phyloP scores from a whole-genome alignment of 2,113 vertebrate genomes.

The Agelaius phoeniceus region DNA sequence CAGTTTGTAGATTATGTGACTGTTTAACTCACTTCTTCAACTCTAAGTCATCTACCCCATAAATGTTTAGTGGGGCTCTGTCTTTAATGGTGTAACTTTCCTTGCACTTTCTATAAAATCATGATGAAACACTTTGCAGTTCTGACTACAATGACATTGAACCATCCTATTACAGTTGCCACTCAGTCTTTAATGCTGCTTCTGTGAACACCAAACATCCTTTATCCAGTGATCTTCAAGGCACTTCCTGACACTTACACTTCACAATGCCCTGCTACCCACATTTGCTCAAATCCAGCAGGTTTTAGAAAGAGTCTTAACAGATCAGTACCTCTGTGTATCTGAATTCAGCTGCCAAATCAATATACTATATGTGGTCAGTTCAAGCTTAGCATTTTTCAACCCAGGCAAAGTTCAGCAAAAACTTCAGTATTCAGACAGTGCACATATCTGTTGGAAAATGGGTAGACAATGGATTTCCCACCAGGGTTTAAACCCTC shows the following conservation, averaged over 20 bases:
- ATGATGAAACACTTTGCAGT: background rate
- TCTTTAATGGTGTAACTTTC: background rate
- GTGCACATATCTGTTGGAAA: background rate
- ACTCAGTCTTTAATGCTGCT: background rate
- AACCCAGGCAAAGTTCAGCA: background rate
- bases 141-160: background rate
- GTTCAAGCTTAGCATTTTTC: background rate
- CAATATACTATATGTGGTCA: background rate
- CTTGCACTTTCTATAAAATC: background rate
- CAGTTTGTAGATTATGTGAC: background rate
- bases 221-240: background rate
- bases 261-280: background rate
- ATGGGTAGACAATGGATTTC: background rate
- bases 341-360: background rate
- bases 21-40: background rate
- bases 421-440: background rate
- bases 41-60: background rate
- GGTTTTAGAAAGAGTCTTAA: background rate
- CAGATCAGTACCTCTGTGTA: background rate
- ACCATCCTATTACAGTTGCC: background rate
- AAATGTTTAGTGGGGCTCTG: background rate
- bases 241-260: slow-evolving; percentile 4
- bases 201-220: background rate
- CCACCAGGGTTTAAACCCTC: background rate
- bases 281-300: background rate